Evolutionary conservation across 2,888 invertebrate genomes (phyloP), one percentile per base, ranked within the genome.

Genomic region (Diploptera punctata): DNA sequence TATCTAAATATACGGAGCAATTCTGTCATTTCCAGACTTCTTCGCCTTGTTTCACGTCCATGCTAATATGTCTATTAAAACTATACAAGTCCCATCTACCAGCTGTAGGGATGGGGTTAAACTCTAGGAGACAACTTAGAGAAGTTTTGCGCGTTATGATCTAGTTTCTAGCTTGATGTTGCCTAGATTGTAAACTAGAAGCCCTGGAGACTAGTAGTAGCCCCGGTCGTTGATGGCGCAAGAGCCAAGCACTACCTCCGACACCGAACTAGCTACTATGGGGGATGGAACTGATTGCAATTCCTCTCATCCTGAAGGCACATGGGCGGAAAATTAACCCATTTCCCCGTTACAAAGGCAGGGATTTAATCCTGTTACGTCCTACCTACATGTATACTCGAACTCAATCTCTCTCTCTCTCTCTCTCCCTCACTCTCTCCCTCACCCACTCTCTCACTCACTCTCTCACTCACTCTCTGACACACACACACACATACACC

Each of bases 291-390:
- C 72, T 68, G 74, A 72, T 81, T 81, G 81, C 81, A 80, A 80
- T 81, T 81, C 80, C 78, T 78, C 79, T 79, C 78, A 78, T 80
- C 80, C 80, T 76, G 76, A 79, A 81, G 80, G 81, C 81, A 81
- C 80, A 80, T 81, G 81, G 81, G 81, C 81, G 81, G 80, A 82
- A 83, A 83, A 83, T 82, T 82, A 82, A 82, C 82, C 82, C 80
- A 82, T 82, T 82, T 82, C 81, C 80, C 80, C 80, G 79, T 79
- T 78, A 81, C 81, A 80, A 81, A 79, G 80, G 81, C 80, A 77
- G 76, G 79, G 81, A 80, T 81, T 81, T 81, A 82, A 81, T 82
- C 81, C 54, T 65, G 65, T 74, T 74, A 72, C 68, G 38, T 67
- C 44, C 60, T 62, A 60, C 44, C 62, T 62, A 57, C 29, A 57